Evolutionary conservation across 2,797 vertebrate species (phyloP), one percentile per base, ranked within the genome.

Genomic region (Chrysocyon brachyurus): DNA sequence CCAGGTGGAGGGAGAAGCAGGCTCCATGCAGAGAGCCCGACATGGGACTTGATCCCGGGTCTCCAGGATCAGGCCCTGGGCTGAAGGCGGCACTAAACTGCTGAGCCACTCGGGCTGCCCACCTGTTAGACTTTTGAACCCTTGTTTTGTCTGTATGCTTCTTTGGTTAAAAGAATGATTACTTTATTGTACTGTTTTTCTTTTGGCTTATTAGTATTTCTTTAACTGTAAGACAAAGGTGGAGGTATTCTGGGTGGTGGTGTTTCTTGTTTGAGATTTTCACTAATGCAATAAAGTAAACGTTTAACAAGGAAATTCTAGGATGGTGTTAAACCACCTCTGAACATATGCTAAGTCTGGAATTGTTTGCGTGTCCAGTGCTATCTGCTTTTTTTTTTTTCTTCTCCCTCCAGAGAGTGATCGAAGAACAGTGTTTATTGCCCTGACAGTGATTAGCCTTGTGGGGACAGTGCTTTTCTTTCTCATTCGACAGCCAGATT

Each of bases 381-480:
- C 77, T 33, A 0, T 21, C 54, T 36, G 1, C 88, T 64, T 77
- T 81, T 75, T 77, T 77, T 75, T 57, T 82, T 89, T 95, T 94
- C 94, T 94, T 91, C 98, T 94, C 94, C 95, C 95, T 90, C 28
- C 98, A 99, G 99, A 99, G 98, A 99, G 99, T 0, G 99, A 99
- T 98, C 99, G 99, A 5, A 99, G 99, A 98, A 99, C 99, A 1
- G 99, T 99, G 92, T 99, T 99, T 98, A 99, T 99, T 98, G 99
- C 99, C 14, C 99, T 99, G 92, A 99, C 99, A 0, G 99, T 99
- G 97, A 99, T 99, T 98, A 99, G 99, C 98, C 99, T 99, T 95
- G 99, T 99, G 64, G 99, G 99, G 64, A 99, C 99, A 92, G 99
- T 99, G 98, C 99, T 99, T 52, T 99, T 99, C 98, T 99, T 99